Percentiles rank a stretch among this genome's conserved stretches.
phyloP scores from a whole-genome alignment of 53 echinoderm and acorn worm genomes.

The Glandiceps talaboti region DNA sequence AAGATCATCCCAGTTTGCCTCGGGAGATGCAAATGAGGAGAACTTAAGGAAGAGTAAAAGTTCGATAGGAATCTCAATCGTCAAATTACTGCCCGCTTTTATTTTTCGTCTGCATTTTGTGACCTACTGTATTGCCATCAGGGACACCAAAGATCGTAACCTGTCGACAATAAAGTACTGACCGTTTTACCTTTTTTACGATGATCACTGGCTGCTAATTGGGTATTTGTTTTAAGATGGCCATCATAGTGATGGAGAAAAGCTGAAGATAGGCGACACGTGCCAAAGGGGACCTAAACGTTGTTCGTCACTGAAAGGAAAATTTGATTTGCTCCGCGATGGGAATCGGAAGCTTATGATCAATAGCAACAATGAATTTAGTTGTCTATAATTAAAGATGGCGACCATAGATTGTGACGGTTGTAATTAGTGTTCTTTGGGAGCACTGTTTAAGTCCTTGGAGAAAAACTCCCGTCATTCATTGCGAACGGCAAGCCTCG shows the following conservation, averaged over 20 bases:
- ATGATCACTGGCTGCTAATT: not conserved
- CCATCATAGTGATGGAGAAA: not conserved
- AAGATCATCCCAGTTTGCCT: not conserved
- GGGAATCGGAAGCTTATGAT: not conserved
- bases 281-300: not conserved
- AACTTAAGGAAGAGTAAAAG: not conserved
- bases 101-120: not conserved
- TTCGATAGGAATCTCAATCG: not conserved
- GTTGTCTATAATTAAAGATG: not conserved
- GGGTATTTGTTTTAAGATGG: not conserved
- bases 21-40: not conserved
- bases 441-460: not conserved
- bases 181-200: not conserved
- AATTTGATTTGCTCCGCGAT: not conserved
- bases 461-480: not conserved
- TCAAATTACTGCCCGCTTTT: not conserved
- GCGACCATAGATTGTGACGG: not conserved
- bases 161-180: not conserved
- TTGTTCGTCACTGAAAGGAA: not conserved
- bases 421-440: not conserved
- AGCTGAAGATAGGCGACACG: not conserved
- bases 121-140: not conserved
- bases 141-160: not conserved
- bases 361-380: not conserved
- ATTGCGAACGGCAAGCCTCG: not conserved